These are phyloP conservation scores for Campylomormyrus numenius DNA, from an alignment of 2,113 vertebrate genomes.

Conservation along the genomic window DNA sequence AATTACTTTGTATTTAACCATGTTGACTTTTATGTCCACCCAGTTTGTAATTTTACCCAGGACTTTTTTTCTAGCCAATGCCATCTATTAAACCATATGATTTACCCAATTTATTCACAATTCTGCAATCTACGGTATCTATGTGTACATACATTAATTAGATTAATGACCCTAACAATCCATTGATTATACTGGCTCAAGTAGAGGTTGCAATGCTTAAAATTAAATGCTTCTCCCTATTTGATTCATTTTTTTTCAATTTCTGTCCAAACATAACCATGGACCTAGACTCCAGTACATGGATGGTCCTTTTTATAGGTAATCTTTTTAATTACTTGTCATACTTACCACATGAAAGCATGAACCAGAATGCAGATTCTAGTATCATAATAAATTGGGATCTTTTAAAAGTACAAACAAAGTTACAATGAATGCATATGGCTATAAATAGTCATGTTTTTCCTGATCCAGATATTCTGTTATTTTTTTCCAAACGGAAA, in stretches of 20 bases:
- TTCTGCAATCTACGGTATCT: background rate
- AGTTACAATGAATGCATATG: background rate
- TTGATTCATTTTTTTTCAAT: background rate
- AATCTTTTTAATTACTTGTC: background rate
- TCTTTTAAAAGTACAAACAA: background rate
- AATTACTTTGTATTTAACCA: background rate
- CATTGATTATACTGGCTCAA: background rate
- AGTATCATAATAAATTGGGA: background rate
- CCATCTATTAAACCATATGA: background rate
- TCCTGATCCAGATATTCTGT: background rate
- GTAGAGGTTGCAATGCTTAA: background rate
- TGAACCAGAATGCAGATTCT: background rate
- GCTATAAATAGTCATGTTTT: background rate
- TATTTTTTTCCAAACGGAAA: background rate
- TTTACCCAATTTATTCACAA: background rate
- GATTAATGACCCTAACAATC: conserved; percentile 1
- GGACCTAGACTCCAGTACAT: background rate
- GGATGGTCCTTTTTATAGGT: background rate
- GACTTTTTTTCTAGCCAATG: background rate
- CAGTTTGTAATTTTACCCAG: background rate
- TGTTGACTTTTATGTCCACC: background rate
- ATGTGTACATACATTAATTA: background rate
- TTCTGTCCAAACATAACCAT: background rate
- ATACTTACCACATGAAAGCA: background rate
- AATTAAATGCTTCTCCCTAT: background rate